phyloP scores from a whole-genome alignment of 2,113 vertebrate genomes.

The Microtus richardsoni region DNA sequence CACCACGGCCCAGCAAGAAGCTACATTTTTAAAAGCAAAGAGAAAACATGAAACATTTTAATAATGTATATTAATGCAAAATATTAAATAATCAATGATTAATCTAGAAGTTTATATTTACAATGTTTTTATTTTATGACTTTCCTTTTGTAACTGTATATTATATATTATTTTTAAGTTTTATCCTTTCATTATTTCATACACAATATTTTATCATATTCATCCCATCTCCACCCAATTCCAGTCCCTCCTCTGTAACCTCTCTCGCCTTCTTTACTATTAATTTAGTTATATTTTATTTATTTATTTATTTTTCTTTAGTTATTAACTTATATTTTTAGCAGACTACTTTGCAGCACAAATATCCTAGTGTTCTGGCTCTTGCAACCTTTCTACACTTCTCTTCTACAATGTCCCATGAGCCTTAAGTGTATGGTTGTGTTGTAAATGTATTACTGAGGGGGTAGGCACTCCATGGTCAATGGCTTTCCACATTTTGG shows the following conservation, averaged over 20 bases:
- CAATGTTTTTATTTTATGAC: background rate
- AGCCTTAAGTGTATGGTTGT: background rate
- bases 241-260: background rate
- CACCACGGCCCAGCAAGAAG: too few species aligned
- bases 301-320: background rate
- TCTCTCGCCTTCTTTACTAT: background rate
- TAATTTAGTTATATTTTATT: background rate
- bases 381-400: background rate
- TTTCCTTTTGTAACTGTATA: background rate
- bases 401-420: background rate
- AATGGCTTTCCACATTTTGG: background rate
- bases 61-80: background rate
- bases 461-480: background rate
- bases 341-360: background rate
- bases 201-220: background rate
- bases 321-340: background rate
- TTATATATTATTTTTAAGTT: background rate
- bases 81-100: background rate
- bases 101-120: background rate
- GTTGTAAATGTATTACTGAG: background rate
- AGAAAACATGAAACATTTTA: background rate
- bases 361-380: background rate
- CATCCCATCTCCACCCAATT: background rate
- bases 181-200: background rate
- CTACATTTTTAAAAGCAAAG: background rate